These are phyloP conservation scores for Caenorhabditis drosophilae DNA, from an alignment of 2,888 invertebrate species.

Conservation along the genomic window DNA sequence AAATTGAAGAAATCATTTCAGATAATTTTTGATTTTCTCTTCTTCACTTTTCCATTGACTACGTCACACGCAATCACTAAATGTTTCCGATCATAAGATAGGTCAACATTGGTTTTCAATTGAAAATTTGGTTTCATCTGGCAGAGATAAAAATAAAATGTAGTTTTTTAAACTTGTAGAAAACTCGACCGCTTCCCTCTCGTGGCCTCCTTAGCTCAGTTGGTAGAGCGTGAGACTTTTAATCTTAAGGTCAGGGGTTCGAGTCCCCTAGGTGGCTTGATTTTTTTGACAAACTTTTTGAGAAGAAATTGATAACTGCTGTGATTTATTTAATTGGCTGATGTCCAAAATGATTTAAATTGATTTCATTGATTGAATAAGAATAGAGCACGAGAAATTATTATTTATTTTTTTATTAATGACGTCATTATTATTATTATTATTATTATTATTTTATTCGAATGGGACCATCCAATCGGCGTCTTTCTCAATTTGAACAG, in stretches of 20 bases:
- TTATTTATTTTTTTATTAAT: not conserved
- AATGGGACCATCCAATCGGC: constrained; percentile 51
- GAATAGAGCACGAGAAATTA: not conserved
- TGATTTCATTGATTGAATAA: no score
- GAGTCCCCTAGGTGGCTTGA: constrained; percentile 54
- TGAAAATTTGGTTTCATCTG: constrained; percentile 32
- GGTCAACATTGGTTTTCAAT: constrained; percentile 34
- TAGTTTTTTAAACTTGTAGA: no score
- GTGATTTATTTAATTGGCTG: no score
- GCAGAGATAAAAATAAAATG: constrained; percentile 1
- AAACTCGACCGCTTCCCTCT: not conserved
- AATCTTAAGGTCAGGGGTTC: constrained; percentile 58
- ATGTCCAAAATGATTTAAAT: no score
- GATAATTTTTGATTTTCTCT: no score
- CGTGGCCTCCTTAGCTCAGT: constrained; percentile 37
- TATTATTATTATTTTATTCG: constrained; percentile 32
- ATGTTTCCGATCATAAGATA: constrained; percentile 31
- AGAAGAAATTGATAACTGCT: not conserved
- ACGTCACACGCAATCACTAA: constrained; percentile 34
- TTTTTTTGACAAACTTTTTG: constrained; percentile 2
- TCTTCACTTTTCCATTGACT: constrained; percentile 28
- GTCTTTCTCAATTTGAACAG: constrained; percentile 32
- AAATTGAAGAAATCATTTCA: not conserved
- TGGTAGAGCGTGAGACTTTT: constrained; percentile 63
- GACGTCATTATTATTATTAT: constrained; percentile 9